A percentile compares a stretch with the other conserved stretches of the same genome.
These are phyloP conservation scores for Drosophila cardini DNA, from an alignment of 1,140 invertebrate genomes.

Conservation along the genomic window DNA sequence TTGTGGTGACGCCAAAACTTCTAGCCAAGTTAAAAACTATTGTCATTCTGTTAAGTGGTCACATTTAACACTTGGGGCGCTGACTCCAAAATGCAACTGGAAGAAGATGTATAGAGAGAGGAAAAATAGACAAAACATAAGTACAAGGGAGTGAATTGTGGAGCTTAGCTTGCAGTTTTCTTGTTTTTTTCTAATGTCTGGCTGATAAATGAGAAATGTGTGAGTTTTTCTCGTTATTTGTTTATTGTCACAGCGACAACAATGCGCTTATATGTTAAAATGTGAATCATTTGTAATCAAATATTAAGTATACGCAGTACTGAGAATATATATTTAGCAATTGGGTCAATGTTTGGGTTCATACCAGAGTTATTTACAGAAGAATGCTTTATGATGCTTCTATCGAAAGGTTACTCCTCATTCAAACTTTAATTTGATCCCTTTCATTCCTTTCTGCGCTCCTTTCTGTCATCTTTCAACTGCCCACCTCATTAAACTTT, in stretches of 20 bases:
- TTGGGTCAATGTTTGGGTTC: not conserved
- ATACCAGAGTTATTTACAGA: not conserved
- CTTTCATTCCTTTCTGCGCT: not conserved
- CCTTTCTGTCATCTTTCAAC: not conserved
- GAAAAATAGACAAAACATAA: not conserved
- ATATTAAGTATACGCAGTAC: conserved; percentile 35
- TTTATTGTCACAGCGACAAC: conserved; percentile 1
- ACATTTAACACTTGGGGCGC: conserved; percentile 80
- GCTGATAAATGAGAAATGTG: conserved; percentile 60
- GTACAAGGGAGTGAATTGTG: conserved; percentile 67
- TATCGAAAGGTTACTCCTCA: not conserved
- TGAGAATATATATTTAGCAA: not conserved
- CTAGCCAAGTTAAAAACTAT: conserved; percentile 83
- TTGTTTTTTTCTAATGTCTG: conserved; percentile 8
- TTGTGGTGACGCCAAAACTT: conserved; percentile 83
- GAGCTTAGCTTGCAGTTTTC: conserved; percentile 50
- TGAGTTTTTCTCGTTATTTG: conserved; percentile 27
- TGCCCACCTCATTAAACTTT: conserved; percentile 42
- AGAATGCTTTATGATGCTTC: not conserved
- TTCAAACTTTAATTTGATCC: conserved; percentile 7
- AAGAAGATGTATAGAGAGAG: conserved; percentile 31
- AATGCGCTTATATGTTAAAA: not conserved
- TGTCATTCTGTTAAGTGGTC: conserved; percentile 83
- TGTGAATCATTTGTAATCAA: not conserved
- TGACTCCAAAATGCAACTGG: conserved; percentile 48